phyloP scores from a whole-genome alignment of 1,140 invertebrate species.

The Kradibia gibbosae region DNA sequence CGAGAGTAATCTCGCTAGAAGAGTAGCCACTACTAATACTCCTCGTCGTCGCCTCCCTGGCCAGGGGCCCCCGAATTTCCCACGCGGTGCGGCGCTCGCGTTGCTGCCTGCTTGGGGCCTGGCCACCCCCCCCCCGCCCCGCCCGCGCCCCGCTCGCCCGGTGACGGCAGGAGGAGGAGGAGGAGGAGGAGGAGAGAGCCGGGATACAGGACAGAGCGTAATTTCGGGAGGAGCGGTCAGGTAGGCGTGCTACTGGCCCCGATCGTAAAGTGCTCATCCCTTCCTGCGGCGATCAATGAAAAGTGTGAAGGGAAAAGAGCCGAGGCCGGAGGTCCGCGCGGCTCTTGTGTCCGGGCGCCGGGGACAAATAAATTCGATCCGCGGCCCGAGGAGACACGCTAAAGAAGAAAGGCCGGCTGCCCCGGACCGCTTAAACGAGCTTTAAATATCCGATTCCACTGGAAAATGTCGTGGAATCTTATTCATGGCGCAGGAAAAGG shows the following conservation, averaged over 20 bases:
- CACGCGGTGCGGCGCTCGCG: constrained; percentile 10
- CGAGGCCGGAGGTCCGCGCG: neutral
- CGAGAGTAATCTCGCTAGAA: constrained; percentile 29
- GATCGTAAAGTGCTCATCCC: constrained; percentile 29
- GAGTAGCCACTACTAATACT: neutral
- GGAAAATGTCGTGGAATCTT: neutral
- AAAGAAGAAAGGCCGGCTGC: neutral
- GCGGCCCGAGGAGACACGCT: neutral
- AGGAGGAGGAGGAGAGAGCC: too few relatives aligned
- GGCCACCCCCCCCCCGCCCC: too few relatives aligned
- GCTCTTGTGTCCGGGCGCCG: neutral
- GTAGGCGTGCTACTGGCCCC: constrained; percentile 20
- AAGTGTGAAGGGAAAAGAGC: constrained; percentile 37
- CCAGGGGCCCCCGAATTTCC: constrained; percentile 22
- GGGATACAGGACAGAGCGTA: too few relatives aligned
- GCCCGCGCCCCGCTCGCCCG: too few relatives aligned
- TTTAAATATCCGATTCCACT: constrained; percentile 20
- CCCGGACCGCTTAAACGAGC: neutral
- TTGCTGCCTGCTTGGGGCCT: neutral
- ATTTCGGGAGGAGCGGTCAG: neutral
- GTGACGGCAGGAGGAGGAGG: neutral
- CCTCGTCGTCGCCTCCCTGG: neutral
- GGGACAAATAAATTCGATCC: constrained; percentile 8
- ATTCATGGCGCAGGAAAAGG: neutral
- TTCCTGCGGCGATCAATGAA: constrained; percentile 39